Evolutionary conservation across 1,140 invertebrate genomes (phyloP), one percentile per base, ranked within the genome.

Genomic region (Meloidogyne hapla): DNA sequence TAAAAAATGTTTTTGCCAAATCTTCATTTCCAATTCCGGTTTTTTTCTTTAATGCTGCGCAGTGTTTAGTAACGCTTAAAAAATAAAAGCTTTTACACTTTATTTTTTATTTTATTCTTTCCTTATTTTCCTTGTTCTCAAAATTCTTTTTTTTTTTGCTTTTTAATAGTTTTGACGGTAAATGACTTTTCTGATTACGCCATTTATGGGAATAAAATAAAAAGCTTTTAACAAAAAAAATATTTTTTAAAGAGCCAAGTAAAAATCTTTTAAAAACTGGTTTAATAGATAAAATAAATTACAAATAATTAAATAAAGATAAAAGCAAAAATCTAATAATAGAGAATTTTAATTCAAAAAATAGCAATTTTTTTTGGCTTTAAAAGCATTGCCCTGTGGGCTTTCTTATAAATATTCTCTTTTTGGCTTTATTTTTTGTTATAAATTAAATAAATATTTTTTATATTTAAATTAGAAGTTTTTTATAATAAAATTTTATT

Each of bases 101-200:
- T 62, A 69, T 25, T 23, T 23, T 72, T 69, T 62, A 0, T 23
- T 72, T 69, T 62, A 0, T n/a, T 21, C 0, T 62, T 62, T 21
- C 25, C 9, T 56, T 61, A 33, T 21, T 28, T 56, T 72, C 12
- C 2, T 69, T 64, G 38, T 62, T 21, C 33, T 33, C 33, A 33
- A 12, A 25, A 33, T 13, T 12, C 13, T 6, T 8, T 15, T 40
- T 72, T 40, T 33, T 33, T 21, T 23, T 23, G 9, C 15, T 15
- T 72, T 72, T 72, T 28, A 23, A 56, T 40, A 18, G 26, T 73
- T 73, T 33, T 56, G 48, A 56, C 48, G 48, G 18, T 8, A 56
- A 56, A 56, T 56, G 48, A 56, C 1, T 56, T 56, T 56, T 21
- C 38, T 23, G 21, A 73, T 62, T 38, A 72, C 13, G 26, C 62